A percentile compares a stretch with the other conserved stretches of the same genome.
These are phyloP conservation scores for Andinoacara biseriatus DNA, from an alignment of 2,113 vertebrate genomes.

Conservation along the genomic window DNA sequence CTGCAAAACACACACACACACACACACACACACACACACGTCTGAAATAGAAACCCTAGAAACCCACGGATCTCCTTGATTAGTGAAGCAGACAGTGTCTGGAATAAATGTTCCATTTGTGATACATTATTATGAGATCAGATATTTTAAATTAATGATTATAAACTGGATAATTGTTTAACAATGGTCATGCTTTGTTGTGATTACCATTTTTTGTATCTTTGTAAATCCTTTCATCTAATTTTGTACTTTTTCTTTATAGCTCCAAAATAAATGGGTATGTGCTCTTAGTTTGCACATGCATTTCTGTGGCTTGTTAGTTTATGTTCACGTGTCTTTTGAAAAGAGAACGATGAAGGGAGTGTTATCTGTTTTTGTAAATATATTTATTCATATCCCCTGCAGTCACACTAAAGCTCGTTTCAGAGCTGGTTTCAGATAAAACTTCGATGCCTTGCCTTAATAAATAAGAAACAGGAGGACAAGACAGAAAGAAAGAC, in stretches of 20 bases:
- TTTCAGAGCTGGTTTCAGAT: slow-evolving; percentile 30
- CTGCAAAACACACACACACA: too few species aligned
- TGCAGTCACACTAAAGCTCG: slow-evolving; percentile 1
- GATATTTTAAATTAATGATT: slow-evolving; percentile 33
- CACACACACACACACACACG: slow-evolving; percentile 20
- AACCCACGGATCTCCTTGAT: slow-evolving; percentile 50
- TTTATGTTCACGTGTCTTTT: background rate
- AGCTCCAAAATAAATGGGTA: background rate
- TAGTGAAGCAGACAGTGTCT: slow-evolving; percentile 47
- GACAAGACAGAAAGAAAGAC: background rate
- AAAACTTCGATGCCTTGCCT: background rate
- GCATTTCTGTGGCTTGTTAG: background rate
- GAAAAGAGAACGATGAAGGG: slow-evolving; percentile 19
- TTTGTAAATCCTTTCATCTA: background rate
- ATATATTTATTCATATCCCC: slow-evolving; percentile 12
- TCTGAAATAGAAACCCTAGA: slow-evolving; percentile 38
- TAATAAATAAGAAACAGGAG: slow-evolving; percentile 24
- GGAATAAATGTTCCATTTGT: slow-evolving; percentile 44
- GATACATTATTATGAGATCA: slow-evolving; percentile 15
- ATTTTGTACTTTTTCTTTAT: background rate
- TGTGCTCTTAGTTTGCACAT: background rate
- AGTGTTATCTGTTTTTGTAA: slow-evolving; percentile 30
- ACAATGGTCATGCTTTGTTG: background rate
- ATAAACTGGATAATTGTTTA: background rate
- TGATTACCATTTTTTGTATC: background rate